Percentiles rank a stretch among this genome's conserved stretches.
phyloP scores from a whole-genome alignment of 2,888 invertebrate species.

The Yponomeuta evonymella region DNA sequence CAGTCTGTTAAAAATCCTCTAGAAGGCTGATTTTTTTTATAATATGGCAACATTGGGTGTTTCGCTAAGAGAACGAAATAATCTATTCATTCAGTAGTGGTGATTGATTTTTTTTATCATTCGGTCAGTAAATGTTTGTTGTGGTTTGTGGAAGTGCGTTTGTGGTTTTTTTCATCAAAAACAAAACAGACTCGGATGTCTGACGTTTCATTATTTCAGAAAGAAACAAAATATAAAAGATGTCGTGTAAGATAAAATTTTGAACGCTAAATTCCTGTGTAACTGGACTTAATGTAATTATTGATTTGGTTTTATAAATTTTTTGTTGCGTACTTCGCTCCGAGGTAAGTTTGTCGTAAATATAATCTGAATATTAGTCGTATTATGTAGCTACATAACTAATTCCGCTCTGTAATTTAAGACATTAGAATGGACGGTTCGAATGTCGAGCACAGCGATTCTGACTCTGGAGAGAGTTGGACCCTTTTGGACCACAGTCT shows the following conservation, averaged over 20 bases:
- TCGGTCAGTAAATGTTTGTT: conserved; percentile 7
- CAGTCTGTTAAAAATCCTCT: not conserved
- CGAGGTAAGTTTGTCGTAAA: conserved; percentile 28
- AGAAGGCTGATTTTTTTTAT: not conserved
- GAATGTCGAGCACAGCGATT: conserved; percentile 60
- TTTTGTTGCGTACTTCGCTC: conserved; percentile 31
- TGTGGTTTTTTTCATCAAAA: conserved; percentile 7
- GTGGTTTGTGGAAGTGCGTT: not conserved
- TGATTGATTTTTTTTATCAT: conserved; percentile 2
- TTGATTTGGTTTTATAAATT: conserved; percentile 25
- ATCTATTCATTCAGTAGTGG: not conserved
- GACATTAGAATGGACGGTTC: conserved; percentile 54
- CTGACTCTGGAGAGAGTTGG: conserved; percentile 74
- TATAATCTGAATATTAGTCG: conserved; percentile 12
- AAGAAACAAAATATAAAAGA: conserved; percentile 38
- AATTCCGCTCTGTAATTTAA: conserved; percentile 23
- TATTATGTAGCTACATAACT: not conserved
- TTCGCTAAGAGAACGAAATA: not conserved
- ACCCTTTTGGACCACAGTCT: conserved; percentile 56
- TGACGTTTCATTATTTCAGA: conserved; percentile 30
- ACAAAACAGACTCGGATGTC: conserved; percentile 13
- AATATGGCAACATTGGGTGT: not conserved
- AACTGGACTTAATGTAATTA: conserved; percentile 30
- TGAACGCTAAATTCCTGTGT: conserved; percentile 41
- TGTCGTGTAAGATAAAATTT: conserved; percentile 23